phyloP scores from a whole-genome alignment of 2,797 vertebrate genomes.

The Clarias fuscus region DNA sequence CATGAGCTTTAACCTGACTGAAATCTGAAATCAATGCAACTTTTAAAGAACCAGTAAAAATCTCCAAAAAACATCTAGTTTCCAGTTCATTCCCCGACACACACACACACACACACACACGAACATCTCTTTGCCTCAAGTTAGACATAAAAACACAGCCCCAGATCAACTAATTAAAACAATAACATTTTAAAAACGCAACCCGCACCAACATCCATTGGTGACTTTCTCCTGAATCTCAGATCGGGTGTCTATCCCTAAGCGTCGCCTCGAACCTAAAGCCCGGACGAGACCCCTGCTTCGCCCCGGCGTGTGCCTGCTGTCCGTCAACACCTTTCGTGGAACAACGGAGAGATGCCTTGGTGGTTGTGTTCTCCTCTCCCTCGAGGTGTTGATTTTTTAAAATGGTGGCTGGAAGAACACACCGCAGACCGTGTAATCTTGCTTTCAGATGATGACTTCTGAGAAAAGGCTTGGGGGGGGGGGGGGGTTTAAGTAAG shows the following conservation, averaged over 20 bases:
- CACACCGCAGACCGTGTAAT: constrained; percentile 75
- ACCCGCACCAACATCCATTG: neutral
- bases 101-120: neutral
- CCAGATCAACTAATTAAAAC: neutral
- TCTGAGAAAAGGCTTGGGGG: constrained; percentile 67
- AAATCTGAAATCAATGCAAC: neutral
- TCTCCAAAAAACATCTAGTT: neutral
- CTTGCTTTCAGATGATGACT: constrained; percentile 78
- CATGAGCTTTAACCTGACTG: neutral
- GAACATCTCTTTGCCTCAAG: neutral
- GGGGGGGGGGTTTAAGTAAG: constrained; percentile 45
- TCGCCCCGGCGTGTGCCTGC: neutral
- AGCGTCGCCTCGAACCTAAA: neutral
- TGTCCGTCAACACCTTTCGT: constrained; percentile 37
- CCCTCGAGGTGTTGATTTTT: constrained; percentile 73
- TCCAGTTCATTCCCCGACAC: neutral
- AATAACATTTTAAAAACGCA: neutral
- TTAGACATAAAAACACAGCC: neutral
- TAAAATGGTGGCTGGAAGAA: constrained; percentile 79
- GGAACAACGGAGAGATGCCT: constrained; percentile 68
- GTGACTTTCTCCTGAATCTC: neutral
- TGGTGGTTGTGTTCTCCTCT: constrained; percentile 60
- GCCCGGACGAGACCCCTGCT: neutral
- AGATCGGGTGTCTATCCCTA: neutral
- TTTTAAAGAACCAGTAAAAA: neutral